Evolutionary conservation across 2,797 vertebrate species (phyloP).

Genomic region (Bryconaethiops microstoma): DNA sequence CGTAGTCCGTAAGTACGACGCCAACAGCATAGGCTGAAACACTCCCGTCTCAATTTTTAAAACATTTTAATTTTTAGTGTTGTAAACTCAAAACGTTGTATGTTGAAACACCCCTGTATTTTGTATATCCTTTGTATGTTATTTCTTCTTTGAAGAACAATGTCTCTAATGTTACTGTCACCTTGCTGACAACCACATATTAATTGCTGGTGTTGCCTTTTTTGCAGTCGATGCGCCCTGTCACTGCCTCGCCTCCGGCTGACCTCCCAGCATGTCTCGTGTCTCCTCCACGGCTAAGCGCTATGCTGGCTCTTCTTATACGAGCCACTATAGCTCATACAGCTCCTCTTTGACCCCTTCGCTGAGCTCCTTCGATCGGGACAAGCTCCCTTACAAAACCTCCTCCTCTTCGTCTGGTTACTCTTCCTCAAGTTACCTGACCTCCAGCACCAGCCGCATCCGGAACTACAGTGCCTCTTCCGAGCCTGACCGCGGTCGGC

Average conservation of each 20-base stretch:
- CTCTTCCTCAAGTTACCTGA: constrained; percentile 80
- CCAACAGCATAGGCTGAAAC: too few species aligned
- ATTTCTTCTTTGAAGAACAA: too few species aligned
- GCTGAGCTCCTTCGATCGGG: constrained; percentile 78
- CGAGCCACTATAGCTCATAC: constrained; percentile 88
- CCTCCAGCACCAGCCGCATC: constrained; percentile 66
- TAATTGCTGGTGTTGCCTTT: constrained; percentile 12
- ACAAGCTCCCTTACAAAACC: constrained; percentile 83
- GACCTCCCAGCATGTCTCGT: constrained; percentile 90
- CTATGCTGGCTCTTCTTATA: constrained; percentile 85
- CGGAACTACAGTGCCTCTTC: constrained; percentile 82
- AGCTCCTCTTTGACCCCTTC: constrained; percentile 83
- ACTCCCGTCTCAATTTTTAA: too few species aligned
- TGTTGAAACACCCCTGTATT: too few species aligned
- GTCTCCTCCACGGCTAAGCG: constrained; percentile 94
- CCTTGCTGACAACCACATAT: neutral
- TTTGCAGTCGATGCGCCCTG: constrained; percentile 88
- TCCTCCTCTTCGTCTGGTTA: constrained; percentile 50
- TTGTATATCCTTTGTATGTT: too few species aligned
- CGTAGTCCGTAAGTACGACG: too few species aligned
- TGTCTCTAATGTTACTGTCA: neutral
- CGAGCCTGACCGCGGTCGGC: constrained; percentile 78
- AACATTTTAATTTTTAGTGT: too few species aligned
- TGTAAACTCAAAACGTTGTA: too few species aligned
- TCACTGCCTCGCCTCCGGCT: constrained; percentile 71